Base-by-base conservation (phyloP, 1,140 invertebrate genomes). In the Megalopta genalis region DNA sequence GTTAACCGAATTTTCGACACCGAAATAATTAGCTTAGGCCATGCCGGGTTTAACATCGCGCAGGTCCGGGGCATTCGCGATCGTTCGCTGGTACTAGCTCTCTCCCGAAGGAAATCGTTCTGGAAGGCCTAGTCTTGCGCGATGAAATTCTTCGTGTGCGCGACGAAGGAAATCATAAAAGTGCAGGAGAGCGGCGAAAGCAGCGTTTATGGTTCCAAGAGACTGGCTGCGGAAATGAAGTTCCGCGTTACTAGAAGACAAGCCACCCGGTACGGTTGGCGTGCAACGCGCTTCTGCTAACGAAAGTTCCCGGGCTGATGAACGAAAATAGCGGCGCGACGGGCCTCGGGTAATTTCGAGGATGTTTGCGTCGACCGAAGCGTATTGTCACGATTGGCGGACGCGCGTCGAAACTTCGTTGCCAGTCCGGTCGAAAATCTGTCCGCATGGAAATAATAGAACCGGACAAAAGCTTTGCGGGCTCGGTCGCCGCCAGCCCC, bases 1-100 rank as follows among this genome's bases (percentile, higher is more conserved):
- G 16, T 49, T 42, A 67, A 71, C 54, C 27, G 65, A 77, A 77
- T 77, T 81, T 81, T 71, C 76, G 62, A 77, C 66, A 57, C 54
- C 37, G 46, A 5, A 46, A 59, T 27, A 77, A 81, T 77, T 52
- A 77, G 60, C 39, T 77, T 71, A 77, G 77, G 67, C 39, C 54
- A 49, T 5, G 1, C 59, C 52, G 77, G 27, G 37, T 32, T 62
- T 21, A 42, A 18, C 16, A 9, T 46, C 42, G 1, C 14, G 0
- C 14, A 57, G 46, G 49, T 46, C 52, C 23, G 18, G 27, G 46
- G 63, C 25, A 59, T 27, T 46, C 21, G 60, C 59, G 62, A 63
- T 23, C 59, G 49, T 52, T 23, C 66, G 49, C 62, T 64, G 60
- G 5, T 32, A 62, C 18, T 32, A 62, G 14, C 60, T 69, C n/a